Conservation (phyloP, 1,140 invertebrate genomes). For the Prorops nasuta region DNA sequence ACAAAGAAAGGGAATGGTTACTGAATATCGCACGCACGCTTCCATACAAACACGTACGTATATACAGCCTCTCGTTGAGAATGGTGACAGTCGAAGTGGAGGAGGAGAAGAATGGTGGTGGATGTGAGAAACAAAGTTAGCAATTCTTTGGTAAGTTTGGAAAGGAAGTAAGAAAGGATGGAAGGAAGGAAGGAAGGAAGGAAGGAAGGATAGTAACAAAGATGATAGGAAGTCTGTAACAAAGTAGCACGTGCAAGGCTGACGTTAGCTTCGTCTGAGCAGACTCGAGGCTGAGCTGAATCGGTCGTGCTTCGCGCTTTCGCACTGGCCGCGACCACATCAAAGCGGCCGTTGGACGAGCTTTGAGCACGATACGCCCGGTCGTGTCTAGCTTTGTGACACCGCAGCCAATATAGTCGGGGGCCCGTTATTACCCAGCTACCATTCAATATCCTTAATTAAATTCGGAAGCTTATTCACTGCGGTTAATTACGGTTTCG, state of each 20-base stretch:
- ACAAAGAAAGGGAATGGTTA: too few relatives aligned
- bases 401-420: conserved; percentile 53
- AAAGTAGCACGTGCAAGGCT: too few relatives aligned
- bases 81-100: background rate
- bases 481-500: conserved; percentile 55
- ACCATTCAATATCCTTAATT: conserved; percentile 58
- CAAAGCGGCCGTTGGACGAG: conserved; percentile 51
- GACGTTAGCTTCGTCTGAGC: too few relatives aligned
- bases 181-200: background rate
- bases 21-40: too few relatives aligned
- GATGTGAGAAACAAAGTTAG: conserved; percentile 18
- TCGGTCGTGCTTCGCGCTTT: conserved; percentile 44
- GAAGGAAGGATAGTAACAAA: too few relatives aligned
- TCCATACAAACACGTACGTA: too few relatives aligned
- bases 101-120: background rate
- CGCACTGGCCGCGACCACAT: conserved; percentile 53
- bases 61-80: background rate
- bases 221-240: conserved; percentile 35
- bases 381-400: conserved; percentile 51
- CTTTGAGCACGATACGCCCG: conserved; percentile 50
- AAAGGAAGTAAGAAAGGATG: background rate
- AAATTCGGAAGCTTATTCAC: conserved; percentile 57
- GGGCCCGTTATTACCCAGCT: conserved; percentile 51
- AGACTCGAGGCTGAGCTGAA: background rate
- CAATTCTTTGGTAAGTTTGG: conserved; percentile 30